Evolutionary conservation across 2,888 invertebrate species (phyloP).

Genomic region (Melanchra persicariae): DNA sequence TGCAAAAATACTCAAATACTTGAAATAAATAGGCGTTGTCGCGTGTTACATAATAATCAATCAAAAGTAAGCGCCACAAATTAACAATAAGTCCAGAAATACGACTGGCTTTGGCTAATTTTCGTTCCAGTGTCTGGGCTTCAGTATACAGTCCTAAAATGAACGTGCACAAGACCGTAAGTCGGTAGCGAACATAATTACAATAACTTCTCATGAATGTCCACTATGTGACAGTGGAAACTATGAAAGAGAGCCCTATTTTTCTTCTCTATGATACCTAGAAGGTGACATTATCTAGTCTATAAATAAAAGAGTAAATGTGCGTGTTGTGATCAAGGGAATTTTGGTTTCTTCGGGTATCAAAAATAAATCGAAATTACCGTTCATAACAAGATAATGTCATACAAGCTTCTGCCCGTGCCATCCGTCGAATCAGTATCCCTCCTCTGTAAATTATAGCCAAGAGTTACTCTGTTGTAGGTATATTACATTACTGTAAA

Average conservation of each 20-base stretch:
- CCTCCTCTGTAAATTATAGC: too few relatives aligned
- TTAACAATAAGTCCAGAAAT: neutral
- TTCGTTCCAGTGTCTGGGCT: neutral
- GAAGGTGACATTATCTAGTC: constrained; percentile 36
- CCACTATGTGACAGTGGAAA: constrained; percentile 62
- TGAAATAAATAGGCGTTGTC: neutral
- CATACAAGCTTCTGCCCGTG: too few relatives aligned
- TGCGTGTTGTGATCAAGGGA: constrained; percentile 1
- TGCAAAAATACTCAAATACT: constrained; percentile 8
- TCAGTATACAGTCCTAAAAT: neutral
- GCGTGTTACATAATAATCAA: too few relatives aligned
- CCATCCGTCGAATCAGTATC: too few relatives aligned
- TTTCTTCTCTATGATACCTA: constrained; percentile 58
- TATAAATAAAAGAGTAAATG: constrained; percentile 49
- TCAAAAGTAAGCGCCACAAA: neutral
- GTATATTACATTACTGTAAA: too few relatives aligned
- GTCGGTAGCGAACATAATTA: constrained; percentile 60
- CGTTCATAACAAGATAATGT: neutral
- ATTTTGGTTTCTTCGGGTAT: constrained; percentile 1
- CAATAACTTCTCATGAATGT: constrained; percentile 70
- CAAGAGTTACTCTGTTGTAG: too few relatives aligned
- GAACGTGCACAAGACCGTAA: constrained; percentile 31
- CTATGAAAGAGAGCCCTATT: constrained; percentile 63
- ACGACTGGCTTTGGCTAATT: neutral
- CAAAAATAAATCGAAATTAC: neutral